phyloP scores from a whole-genome alignment of 1,140 invertebrate genomes.

The Liolophura sinensis region DNA sequence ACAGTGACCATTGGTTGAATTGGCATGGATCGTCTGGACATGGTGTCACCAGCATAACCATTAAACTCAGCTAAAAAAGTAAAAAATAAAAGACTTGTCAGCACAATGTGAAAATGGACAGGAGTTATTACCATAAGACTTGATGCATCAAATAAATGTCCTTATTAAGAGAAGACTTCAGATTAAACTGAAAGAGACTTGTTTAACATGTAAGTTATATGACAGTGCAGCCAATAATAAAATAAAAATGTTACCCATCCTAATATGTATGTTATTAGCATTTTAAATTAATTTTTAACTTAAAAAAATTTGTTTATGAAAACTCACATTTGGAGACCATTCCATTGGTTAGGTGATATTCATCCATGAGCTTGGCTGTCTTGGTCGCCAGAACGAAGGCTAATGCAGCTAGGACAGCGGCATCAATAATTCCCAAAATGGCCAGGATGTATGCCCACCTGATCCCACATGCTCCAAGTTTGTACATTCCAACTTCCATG shows the following conservation, averaged over 20 bases:
- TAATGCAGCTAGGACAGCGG: constrained; percentile 81
- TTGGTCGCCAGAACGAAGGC: constrained; percentile 90
- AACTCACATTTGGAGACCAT: constrained; percentile 52
- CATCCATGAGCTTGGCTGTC: constrained; percentile 44
- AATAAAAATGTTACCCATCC: too few species aligned
- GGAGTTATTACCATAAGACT: too few species aligned
- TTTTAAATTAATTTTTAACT: too few species aligned
- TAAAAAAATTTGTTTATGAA: too few species aligned
- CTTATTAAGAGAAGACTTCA: too few species aligned
- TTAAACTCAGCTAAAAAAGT: constrained; percentile 44
- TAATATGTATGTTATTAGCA: too few species aligned
- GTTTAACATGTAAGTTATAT: too few species aligned
- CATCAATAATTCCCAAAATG: constrained; percentile 89
- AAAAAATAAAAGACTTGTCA: neutral
- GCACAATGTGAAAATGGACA: too few species aligned
- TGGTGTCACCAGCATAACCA: constrained; percentile 37
- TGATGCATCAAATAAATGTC: too few species aligned
- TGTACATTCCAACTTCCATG: constrained; percentile 72
- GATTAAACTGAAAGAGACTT: too few species aligned
- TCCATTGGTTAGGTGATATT: constrained; percentile 30
- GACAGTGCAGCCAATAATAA: too few species aligned
- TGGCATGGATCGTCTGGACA: constrained; percentile 41
- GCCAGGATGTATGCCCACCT: constrained; percentile 96
- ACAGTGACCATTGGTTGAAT: constrained; percentile 47
- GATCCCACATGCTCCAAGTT: constrained; percentile 81